These are phyloP conservation scores for Pediacus dermestoides DNA, from an alignment of 2,888 invertebrate species.

Conservation along the genomic window DNA sequence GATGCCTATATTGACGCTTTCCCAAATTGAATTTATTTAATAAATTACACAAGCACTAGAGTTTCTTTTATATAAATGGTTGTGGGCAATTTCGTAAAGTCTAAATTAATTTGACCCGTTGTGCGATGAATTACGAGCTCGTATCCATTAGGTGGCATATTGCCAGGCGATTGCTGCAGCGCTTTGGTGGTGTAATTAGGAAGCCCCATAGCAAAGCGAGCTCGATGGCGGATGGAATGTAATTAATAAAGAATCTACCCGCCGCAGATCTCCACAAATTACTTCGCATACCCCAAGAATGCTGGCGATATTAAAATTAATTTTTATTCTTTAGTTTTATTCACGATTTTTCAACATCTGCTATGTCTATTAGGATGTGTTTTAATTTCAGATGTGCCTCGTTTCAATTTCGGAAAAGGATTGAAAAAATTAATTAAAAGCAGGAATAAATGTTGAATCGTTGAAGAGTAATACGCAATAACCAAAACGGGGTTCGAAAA, in stretches of 20 bases:
- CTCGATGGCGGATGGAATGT: slow-evolving; percentile 40
- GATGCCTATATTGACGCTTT: no score
- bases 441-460: no score
- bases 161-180: slow-evolving; percentile 44
- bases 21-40: no score
- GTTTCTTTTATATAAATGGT: slow-evolving; percentile 23
- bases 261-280: slow-evolving; percentile 31
- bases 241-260: slow-evolving; percentile 47
- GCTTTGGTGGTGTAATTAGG: slow-evolving; percentile 45
- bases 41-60: no score
- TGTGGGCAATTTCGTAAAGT: slow-evolving; percentile 36
- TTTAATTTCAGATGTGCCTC: no score
- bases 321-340: slow-evolving; percentile 27
- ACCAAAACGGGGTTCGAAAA: no score
- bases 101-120: slow-evolving; percentile 48
- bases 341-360: no score
- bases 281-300: slow-evolving; percentile 22
- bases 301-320: slow-evolving; percentile 32
- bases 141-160: slow-evolving; percentile 49
- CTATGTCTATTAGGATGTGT: no score
- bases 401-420: no score
- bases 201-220: slow-evolving; percentile 34
- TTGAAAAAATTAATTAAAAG: no score
- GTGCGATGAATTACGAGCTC: slow-evolving; percentile 44
- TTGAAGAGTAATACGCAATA: no score